A percentile compares a stretch with the other conserved stretches of the same genome.
phyloP scores from a whole-genome alignment of 2,797 vertebrate species.

The Protonibea diacanthus region DNA sequence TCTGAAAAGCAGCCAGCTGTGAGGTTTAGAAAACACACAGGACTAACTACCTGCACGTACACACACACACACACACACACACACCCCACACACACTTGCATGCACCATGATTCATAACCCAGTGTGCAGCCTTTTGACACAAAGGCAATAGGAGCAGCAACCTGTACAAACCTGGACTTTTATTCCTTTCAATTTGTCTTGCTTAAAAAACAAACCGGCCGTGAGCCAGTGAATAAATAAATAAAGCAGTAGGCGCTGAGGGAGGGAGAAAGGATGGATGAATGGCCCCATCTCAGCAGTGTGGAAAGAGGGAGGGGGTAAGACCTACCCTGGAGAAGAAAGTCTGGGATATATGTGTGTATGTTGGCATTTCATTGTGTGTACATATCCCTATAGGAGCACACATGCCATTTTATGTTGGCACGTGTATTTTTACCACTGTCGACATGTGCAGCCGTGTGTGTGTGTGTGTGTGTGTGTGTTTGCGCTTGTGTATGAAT shows the following conservation, averaged over 20 bases:
- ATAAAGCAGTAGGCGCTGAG: constrained; percentile 68
- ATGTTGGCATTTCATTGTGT: constrained; percentile 30
- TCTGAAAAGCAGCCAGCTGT: constrained; percentile 52
- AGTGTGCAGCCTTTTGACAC: constrained; percentile 79
- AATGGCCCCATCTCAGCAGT: constrained; percentile 67
- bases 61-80: constrained; percentile 42
- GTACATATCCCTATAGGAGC: constrained; percentile 13
- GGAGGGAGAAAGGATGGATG: constrained; percentile 78
- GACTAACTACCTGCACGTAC: constrained; percentile 47
- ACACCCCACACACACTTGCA: constrained; percentile 48
- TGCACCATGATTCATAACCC: constrained; percentile 82
- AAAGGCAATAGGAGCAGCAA: constrained; percentile 82
- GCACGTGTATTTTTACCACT: not conserved
- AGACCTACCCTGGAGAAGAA: constrained; percentile 45
- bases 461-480: constrained; percentile 2
- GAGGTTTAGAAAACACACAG: constrained; percentile 51
- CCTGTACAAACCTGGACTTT: constrained; percentile 79
- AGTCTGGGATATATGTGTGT: constrained; percentile 27
- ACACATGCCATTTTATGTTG: not conserved
- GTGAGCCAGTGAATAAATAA: constrained; percentile 85
- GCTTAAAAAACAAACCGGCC: constrained; percentile 87
- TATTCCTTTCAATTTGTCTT: constrained; percentile 88
- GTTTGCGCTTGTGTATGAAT: not conserved
- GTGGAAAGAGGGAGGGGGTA: constrained; percentile 28
- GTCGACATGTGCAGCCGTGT: no score